Evolutionary conservation across 2,888 invertebrate species (phyloP), one percentile per base, ranked within the genome.

Genomic region (Clunio marinus): DNA sequence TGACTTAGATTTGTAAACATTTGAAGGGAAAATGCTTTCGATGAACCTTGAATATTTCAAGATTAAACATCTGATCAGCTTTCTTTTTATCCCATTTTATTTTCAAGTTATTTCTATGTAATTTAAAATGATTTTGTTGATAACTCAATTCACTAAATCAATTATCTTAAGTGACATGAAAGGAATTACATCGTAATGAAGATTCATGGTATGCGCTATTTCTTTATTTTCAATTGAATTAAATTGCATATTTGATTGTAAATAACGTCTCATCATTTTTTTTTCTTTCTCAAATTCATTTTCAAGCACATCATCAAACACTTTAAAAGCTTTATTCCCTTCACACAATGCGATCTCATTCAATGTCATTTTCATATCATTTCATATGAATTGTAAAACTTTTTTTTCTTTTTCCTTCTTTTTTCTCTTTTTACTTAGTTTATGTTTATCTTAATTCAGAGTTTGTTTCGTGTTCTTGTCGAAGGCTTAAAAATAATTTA

Each of bases 61-160:
- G n/a, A n/a, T n/a, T n/a, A n/a, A n/a, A n/a, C n/a, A n/a, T n/a
- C n/a, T n/a, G n/a, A n/a, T n/a, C n/a, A n/a, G n/a, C n/a, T n/a
- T n/a, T 25, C 27, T 15, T 59, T 15, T 20, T 59, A 32, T 32
- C 35, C 59, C 28, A 59, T 59, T 28, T 59, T 35, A 59, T 59
- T 59, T 59, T 58, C 25, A 57, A 25, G 15, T 51, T 17, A n/a
- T 4, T 51, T 2, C 51, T 20, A 51, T n/a, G n/a, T n/a, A n/a
- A n/a, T n/a, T 41, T 41, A 15, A 41, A 51, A 51, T 51, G 4
- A 20, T 17, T 51, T 51, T 51, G 17, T n/a, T 41, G 41, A 41
- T 41, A 41, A 41, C 41, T 41, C 41, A 41, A 41, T 41, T 41
- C 41, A 41, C 41, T 41, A 10, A 41, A 41, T 41, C 41, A 41